Conservation (phyloP, 1,140 invertebrate species). For the Drosophila tani region DNA sequence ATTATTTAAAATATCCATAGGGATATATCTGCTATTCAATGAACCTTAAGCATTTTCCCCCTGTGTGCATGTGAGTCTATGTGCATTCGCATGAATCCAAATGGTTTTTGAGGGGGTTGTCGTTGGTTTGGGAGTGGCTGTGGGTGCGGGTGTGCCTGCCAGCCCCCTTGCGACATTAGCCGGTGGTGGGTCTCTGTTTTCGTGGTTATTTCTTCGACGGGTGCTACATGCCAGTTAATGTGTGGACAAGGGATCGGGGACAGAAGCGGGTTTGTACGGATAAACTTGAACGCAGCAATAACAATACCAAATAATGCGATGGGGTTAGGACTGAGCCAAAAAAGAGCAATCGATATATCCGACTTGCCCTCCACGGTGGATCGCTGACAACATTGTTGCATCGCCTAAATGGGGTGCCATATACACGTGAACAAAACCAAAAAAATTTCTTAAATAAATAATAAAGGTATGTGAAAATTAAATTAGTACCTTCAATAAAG, state of each 20-base stretch:
- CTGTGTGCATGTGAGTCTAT: conserved; percentile 21
- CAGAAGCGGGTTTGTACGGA: conserved; percentile 18
- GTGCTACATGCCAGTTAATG: conserved; percentile 46
- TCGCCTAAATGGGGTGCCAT: neutral
- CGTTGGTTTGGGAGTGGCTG: conserved; percentile 6
- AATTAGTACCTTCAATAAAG: no score
- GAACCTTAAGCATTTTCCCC: neutral
- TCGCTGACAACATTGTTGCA: conserved; percentile 16
- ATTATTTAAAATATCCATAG: no score
- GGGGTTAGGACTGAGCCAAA: conserved; percentile 37
- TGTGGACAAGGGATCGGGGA: conserved; percentile 24
- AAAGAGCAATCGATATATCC: conserved; percentile 45
- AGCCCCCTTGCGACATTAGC: conserved; percentile 33
- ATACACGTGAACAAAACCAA: neutral
- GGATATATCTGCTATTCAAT: neutral
- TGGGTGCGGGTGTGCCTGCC: conserved; percentile 10
- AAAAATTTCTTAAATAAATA: neutral
- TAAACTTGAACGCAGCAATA: conserved; percentile 54
- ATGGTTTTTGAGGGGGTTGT: conserved; percentile 13
- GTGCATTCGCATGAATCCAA: conserved; percentile 28
- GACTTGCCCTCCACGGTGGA: conserved; percentile 3
- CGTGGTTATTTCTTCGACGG: conserved; percentile 39
- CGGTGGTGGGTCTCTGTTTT: conserved; percentile 44
- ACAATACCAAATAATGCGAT: conserved; percentile 43
- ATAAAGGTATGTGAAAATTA: neutral